Conservation (phyloP, 1,140 invertebrate genomes). For the Procambarus virginalis region DNA sequence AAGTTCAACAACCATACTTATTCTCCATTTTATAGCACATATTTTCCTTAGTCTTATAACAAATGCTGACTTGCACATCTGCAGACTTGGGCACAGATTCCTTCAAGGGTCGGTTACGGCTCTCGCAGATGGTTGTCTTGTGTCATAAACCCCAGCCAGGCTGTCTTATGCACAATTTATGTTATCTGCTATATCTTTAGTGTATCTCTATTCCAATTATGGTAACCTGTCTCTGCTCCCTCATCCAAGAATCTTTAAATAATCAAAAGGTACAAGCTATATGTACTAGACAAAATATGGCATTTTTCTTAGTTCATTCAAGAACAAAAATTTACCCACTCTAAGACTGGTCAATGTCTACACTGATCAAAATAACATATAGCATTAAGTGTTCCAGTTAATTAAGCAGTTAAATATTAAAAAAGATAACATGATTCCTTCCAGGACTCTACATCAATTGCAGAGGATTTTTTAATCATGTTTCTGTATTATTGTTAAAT, state of each 20-base stretch:
- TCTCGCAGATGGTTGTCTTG: not conserved
- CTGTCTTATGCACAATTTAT: constrained; percentile 7
- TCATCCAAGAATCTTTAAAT: not conserved
- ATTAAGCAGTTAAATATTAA: constrained; percentile 12
- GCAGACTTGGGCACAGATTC: not conserved
- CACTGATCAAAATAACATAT: not conserved
- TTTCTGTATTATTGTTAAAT: constrained; percentile 6
- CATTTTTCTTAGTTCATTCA: not conserved
- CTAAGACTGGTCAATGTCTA: not conserved
- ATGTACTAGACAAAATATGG: not conserved
- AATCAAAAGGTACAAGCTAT: not conserved
- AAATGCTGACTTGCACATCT: constrained; percentile 18
- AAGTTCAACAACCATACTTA: constrained; percentile 7
- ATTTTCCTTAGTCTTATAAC: constrained; percentile 1
- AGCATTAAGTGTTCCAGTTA: not conserved
- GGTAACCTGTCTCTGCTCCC: constrained; percentile 3
- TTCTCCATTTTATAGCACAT: constrained; percentile 15
- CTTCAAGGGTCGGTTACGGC: not conserved
- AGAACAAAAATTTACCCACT: not conserved
- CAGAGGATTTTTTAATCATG: not conserved
- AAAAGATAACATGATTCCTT: not conserved
- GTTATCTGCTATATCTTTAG: not conserved
- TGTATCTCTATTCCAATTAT: not conserved
- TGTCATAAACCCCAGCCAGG: constrained; percentile 24
- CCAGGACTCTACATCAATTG: not conserved